A percentile compares a stretch with the other conserved stretches of the same genome.
Evolutionary conservation across 2,113 vertebrate genomes (phyloP).

Genomic region (Aegithalos caudatus): DNA sequence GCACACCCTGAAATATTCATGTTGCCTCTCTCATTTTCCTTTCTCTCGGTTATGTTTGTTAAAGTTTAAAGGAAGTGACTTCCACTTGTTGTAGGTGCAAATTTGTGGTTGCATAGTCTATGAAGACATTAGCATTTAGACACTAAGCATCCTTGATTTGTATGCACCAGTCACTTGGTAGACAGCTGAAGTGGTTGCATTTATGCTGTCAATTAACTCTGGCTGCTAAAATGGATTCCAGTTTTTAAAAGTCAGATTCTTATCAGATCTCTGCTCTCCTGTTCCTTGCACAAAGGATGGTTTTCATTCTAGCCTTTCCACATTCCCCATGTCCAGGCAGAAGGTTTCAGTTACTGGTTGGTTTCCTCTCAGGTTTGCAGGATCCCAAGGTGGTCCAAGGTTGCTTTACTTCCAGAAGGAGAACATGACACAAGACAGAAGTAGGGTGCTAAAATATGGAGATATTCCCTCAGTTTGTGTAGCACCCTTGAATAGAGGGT

Average conservation of each 20-base stretch:
- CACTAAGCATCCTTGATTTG: conserved; percentile 14
- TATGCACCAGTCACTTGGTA: conserved; percentile 23
- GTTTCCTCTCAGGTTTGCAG: not conserved
- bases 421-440: not conserved
- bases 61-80: conserved; percentile 22
- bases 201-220: conserved; percentile 32
- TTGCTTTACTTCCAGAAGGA: not conserved
- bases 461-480: not conserved
- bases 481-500: not conserved
- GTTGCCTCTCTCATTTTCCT: not conserved
- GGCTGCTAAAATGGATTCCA: not conserved
- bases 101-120: conserved; percentile 8
- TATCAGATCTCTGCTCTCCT: not conserved
- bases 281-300: not conserved
- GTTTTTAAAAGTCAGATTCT: not conserved
- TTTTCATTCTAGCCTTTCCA: not conserved
- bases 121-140: conserved; percentile 50
- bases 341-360: not conserved
- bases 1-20: conserved; percentile 21
- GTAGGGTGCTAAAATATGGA: not conserved
- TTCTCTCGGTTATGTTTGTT: not conserved
- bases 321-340: not conserved
- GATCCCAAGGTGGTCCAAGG: not conserved
- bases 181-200: conserved; percentile 9
- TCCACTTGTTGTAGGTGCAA: conserved; percentile 24